Conservation (phyloP, 2,113 vertebrate species). For the Pseudonaja textilis region DNA sequence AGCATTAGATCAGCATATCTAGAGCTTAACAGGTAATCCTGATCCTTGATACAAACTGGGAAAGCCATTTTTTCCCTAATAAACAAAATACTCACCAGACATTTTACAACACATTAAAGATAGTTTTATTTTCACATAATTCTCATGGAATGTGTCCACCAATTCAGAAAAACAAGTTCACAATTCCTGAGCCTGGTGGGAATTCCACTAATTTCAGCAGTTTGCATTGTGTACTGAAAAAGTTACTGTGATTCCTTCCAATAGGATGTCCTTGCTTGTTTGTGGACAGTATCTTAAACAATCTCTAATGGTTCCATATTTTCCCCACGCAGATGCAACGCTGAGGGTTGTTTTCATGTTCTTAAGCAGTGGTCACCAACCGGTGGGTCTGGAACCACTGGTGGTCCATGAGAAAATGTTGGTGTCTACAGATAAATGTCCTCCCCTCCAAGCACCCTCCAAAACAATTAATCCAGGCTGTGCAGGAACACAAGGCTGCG, state of each 20-base stretch:
- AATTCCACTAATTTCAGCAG: background rate
- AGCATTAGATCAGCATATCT: too few species aligned
- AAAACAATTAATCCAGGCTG: too few species aligned
- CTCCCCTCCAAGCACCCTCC: too few species aligned
- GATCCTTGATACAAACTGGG: background rate
- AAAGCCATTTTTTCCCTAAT: background rate
- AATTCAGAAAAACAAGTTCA: background rate
- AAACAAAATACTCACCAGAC: background rate
- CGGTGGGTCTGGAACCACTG: too few species aligned
- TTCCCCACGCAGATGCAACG: fast-evolving
- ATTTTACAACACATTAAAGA: background rate
- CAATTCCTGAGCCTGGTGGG: background rate
- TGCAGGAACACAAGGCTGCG: too few species aligned
- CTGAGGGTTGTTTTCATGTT: background rate
- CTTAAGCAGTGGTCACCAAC: background rate
- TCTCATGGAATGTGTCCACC: background rate
- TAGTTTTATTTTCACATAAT: background rate
- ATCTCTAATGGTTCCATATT: background rate
- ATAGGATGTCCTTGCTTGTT: background rate
- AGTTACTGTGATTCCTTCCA: background rate
- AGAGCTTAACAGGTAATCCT: too few species aligned
- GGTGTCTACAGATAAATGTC: too few species aligned
- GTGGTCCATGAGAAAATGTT: too few species aligned
- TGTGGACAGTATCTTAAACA: background rate
- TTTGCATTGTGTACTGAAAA: background rate